Percentiles rank a stretch among this genome's conserved stretches.
Evolutionary conservation across 2,797 vertebrate species (phyloP).

Genomic region (Nasua narica): DNA sequence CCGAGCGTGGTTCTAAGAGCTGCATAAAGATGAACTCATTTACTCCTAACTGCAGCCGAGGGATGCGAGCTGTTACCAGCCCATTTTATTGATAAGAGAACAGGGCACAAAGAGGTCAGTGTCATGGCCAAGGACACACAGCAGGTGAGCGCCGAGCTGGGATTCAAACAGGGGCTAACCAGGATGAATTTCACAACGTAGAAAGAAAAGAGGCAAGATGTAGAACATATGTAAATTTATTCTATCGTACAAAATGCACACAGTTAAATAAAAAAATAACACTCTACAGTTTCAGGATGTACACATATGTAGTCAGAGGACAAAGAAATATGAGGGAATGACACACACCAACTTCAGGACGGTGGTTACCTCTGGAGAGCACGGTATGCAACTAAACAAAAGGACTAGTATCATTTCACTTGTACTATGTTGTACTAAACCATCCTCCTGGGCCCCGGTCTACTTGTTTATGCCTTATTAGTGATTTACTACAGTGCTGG

Average conservation of each 20-base stretch:
- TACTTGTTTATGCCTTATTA: not conserved
- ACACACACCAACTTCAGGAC: not conserved
- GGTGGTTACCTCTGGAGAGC: not conserved
- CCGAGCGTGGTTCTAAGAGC: rapidly evolving
- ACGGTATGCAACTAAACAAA: not conserved
- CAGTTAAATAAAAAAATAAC: rapidly evolving
- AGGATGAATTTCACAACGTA: rapidly evolving
- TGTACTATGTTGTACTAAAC: rapidly evolving
- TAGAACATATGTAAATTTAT: rapidly evolving
- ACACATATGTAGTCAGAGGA: rapidly evolving
- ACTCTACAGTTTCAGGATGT: not conserved
- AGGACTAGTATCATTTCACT: too few species aligned
- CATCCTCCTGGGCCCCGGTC: not conserved
- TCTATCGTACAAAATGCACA: rapidly evolving
- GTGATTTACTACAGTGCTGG: not conserved
- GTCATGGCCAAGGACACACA: too few species aligned
- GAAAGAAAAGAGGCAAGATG: not conserved
- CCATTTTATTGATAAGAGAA: not conserved
- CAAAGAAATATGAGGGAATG: not conserved
- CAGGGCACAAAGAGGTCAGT: not conserved
- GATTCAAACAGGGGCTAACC: not conserved
- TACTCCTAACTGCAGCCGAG: rapidly evolving
- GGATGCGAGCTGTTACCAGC: rapidly evolving
- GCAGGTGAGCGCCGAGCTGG: not conserved
- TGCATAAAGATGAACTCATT: rapidly evolving